Conservation (phyloP, 2,888 invertebrate genomes). For the Hyalella azteca region DNA sequence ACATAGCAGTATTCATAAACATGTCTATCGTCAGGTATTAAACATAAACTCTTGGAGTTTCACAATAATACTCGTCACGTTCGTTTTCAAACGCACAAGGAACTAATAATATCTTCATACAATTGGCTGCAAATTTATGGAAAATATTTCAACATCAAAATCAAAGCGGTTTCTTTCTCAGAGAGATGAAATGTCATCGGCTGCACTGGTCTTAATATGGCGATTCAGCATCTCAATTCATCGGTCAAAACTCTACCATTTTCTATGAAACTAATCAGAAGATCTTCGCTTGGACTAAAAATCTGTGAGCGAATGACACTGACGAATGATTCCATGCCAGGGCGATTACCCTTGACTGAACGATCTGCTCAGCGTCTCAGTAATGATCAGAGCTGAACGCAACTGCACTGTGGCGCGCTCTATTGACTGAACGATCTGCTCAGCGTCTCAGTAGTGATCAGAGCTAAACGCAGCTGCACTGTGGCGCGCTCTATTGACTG, state of each 20-base stretch:
- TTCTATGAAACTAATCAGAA: constrained; percentile 30
- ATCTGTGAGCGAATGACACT: constrained; percentile 16
- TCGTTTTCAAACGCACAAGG: too few species aligned
- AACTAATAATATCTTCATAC: too few species aligned
- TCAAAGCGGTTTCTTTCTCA: too few species aligned
- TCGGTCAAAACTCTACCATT: constrained; percentile 27
- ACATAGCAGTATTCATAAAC: too few species aligned
- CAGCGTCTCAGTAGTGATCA: constrained; percentile 23
- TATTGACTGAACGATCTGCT: background rate
- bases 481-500: background rate
- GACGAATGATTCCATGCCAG: constrained; percentile 16
- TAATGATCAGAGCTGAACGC: constrained; percentile 1
- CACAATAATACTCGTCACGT: too few species aligned
- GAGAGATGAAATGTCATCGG: too few species aligned
- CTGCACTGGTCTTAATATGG: background rate
- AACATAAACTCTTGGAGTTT: too few species aligned
- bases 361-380: constrained; percentile 17
- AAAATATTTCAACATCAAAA: too few species aligned
- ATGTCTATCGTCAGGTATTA: too few species aligned
- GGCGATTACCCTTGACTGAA: constrained; percentile 18
- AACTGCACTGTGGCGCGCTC: too few species aligned
- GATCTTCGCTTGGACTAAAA: background rate
- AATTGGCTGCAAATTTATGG: too few species aligned
- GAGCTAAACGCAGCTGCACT: too few species aligned
- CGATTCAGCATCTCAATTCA: background rate